These are phyloP conservation scores for Lepidotrigona ventralis DNA, from an alignment of 1,140 invertebrate genomes.

Conservation along the genomic window DNA sequence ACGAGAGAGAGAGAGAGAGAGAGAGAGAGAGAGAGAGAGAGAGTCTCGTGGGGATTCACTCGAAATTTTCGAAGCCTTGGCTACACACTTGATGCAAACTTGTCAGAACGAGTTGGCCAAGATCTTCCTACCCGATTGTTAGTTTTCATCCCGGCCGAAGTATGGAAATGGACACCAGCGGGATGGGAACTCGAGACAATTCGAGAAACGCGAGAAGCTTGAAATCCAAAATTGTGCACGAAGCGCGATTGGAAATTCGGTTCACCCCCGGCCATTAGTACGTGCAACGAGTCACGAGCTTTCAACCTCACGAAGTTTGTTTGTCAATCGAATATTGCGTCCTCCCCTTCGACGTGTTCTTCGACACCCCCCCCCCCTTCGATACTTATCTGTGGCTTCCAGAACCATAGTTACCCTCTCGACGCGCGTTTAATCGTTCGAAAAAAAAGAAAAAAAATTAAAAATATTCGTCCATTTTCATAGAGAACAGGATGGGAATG, in stretches of 20 bases:
- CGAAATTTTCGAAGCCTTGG: slow-evolving; percentile 62
- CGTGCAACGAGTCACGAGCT: background rate
- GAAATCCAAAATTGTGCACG: slow-evolving; percentile 34
- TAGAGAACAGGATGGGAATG: background rate
- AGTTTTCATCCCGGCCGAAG: background rate
- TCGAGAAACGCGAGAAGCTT: slow-evolving; percentile 20
- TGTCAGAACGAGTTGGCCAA: background rate
- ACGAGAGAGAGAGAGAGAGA: background rate
- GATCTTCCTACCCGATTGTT: slow-evolving; percentile 10
- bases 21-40: background rate
- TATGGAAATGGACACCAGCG: slow-evolving; percentile 5
- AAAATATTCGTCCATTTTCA: too few relatives aligned
- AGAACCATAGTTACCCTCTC: too few relatives aligned
- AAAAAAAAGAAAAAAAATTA: too few relatives aligned
- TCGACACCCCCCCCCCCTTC: too few relatives aligned
- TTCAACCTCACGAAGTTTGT: background rate
- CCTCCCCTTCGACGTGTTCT: background rate
- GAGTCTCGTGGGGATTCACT: slow-evolving; percentile 29
- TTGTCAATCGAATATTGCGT: background rate
- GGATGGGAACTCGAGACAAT: slow-evolving; percentile 2
- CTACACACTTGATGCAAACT: slow-evolving; percentile 43
- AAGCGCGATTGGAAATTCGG: slow-evolving; percentile 15
- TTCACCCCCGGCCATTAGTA: too few relatives aligned
- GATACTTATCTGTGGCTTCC: too few relatives aligned
- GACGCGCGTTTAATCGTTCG: too few relatives aligned